Conservation (phyloP, 1,140 invertebrate genomes). For the Cephus cinctus region DNA sequence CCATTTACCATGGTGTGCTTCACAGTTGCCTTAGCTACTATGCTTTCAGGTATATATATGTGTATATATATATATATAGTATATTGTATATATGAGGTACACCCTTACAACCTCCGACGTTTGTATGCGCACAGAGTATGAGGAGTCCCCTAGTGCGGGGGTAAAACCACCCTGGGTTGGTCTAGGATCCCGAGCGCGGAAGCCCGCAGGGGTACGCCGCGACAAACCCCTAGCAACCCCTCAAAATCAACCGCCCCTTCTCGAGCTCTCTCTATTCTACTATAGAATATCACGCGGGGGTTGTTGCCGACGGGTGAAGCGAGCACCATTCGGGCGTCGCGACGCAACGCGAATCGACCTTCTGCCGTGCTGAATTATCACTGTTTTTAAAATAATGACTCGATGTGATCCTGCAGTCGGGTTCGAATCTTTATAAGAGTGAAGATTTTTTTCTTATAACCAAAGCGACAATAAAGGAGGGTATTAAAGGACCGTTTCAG, state of each 20-base stretch:
- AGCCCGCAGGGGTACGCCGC: constrained; percentile 58
- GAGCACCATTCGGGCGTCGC: too few relatives aligned
- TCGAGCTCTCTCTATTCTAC: constrained; percentile 4
- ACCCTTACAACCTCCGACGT: too few relatives aligned
- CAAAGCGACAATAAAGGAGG: background rate
- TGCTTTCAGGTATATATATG: constrained; percentile 3
- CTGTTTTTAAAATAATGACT: too few relatives aligned
- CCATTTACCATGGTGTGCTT: constrained; percentile 35
- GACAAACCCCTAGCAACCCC: constrained; percentile 58
- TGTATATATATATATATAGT: background rate
- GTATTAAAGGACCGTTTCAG: too few relatives aligned
- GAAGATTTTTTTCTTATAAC: too few relatives aligned
- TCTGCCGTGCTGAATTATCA: too few relatives aligned
- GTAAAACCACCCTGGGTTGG: constrained; percentile 51
- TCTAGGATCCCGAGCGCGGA: constrained; percentile 42
- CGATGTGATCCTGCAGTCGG: too few relatives aligned
- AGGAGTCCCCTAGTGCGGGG: too few relatives aligned
- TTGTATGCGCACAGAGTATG: too few relatives aligned
- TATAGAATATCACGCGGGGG: constrained; percentile 11
- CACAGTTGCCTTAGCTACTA: background rate
- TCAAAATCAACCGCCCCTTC: constrained; percentile 53
- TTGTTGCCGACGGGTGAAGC: constrained; percentile 3
- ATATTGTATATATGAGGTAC: background rate
- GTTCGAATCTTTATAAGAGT: too few relatives aligned
- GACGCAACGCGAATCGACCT: too few relatives aligned